These are phyloP conservation scores for Hormiphora californensis DNA, from an alignment of 37 sponge, comb jelly and placozoan species.

Conservation along the genomic window DNA sequence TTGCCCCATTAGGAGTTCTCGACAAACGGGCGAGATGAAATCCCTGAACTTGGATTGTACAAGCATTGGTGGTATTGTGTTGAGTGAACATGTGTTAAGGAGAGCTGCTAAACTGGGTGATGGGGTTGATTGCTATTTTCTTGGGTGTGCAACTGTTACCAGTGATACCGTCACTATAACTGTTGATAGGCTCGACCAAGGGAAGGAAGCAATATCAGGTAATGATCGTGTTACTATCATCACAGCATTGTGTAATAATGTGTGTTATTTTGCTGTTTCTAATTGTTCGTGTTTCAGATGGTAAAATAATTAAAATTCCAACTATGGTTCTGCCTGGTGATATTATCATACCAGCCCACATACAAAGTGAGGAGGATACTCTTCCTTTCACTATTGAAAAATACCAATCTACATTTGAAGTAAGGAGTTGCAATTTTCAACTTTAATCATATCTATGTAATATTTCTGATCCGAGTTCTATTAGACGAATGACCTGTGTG, in stretches of 20 bases:
- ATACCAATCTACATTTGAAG: neutral
- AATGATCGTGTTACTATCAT: neutral
- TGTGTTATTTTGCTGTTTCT: neutral
- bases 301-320: neutral
- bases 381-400: neutral
- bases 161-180: neutral
- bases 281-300: neutral
- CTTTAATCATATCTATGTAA: too few relatives aligned
- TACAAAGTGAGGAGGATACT: neutral
- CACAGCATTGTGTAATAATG: neutral
- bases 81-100: conserved; percentile 26
- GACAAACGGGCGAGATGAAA: neutral
- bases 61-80: neutral
- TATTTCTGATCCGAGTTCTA: neutral
- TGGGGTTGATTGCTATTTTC: conserved; percentile 10
- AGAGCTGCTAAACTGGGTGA: neutral
- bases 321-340: neutral
- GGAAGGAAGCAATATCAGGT: conserved; percentile 22
- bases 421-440: neutral
- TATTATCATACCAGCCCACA: neutral
- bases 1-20: neutral
- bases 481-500: neutral
- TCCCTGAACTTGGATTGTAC: neutral
- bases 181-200: conserved; percentile 23
- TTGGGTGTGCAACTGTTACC: neutral